Percentiles rank a stretch among this genome's conserved stretches.
These are phyloP conservation scores for Halocynthia roretzi DNA, from an alignment of 23 tunicate species.

Conservation along the genomic window DNA sequence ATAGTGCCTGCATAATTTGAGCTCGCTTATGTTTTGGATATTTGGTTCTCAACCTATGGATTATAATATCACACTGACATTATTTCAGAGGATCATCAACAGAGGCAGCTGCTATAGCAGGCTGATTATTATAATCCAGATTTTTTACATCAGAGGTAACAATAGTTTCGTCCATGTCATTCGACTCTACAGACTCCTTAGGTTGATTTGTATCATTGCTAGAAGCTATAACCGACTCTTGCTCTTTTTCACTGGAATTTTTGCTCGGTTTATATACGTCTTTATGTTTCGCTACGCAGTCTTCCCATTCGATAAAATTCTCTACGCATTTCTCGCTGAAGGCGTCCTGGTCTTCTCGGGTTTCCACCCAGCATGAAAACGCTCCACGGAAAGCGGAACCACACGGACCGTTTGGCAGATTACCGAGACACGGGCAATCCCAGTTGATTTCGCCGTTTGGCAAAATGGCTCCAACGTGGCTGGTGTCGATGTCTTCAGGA, in stretches of 20 bases:
- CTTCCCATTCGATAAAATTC: slow-evolving; percentile 67
- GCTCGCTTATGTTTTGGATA: too few species aligned
- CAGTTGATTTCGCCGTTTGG: slow-evolving; percentile 95
- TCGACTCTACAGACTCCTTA: background rate
- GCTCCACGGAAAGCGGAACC: slow-evolving; percentile 80
- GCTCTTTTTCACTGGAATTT: slow-evolving; percentile 1
- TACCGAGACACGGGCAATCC: slow-evolving; percentile 98
- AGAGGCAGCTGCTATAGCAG: slow-evolving; percentile 22
- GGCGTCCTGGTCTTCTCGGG: slow-evolving; percentile 50
- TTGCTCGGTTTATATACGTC: slow-evolving; percentile 49
- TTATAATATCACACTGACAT: too few species aligned
- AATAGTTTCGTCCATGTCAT: background rate
- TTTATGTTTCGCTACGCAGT: slow-evolving; percentile 55
- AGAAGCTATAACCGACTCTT: background rate
- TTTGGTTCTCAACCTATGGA: too few species aligned
- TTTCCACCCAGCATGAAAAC: slow-evolving; percentile 92
- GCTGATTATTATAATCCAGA: background rate
- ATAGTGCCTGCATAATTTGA: too few species aligned
- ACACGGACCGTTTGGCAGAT: slow-evolving; percentile 92
- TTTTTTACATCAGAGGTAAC: background rate
- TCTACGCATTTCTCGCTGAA: slow-evolving; percentile 79
- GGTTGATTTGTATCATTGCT: background rate
- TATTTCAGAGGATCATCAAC: background rate
- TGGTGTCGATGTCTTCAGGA: slow-evolving; percentile 63
- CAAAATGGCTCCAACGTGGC: slow-evolving; percentile 83